Conservation (phyloP, 37 sponge, comb jelly and placozoan genomes). For the Crambe crambe region DNA sequence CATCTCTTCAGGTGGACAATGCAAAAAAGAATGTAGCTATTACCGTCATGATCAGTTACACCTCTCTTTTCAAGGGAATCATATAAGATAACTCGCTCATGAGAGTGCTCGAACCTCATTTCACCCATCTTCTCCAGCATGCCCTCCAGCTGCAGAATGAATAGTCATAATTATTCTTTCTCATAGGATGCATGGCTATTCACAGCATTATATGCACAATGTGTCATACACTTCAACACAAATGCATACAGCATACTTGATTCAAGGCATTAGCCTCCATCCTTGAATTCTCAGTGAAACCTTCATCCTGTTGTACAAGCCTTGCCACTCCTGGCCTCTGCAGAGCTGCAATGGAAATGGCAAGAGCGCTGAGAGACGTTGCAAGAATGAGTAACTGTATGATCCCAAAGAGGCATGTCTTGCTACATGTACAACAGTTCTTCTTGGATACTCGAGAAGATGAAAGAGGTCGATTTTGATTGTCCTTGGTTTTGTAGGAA, state of each 20-base stretch:
- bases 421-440: no score
- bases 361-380: neutral
- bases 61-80: neutral
- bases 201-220: no score
- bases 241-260: no score
- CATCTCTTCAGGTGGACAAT: no score
- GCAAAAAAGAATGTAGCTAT: no score
- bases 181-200: no score
- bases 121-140: conserved; percentile 3
- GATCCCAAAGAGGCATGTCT: neutral
- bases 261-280: neutral
- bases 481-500: no score
- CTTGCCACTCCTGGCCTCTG: neutral
- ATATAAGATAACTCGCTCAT: neutral
- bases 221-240: no score
- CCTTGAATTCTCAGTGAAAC: neutral
- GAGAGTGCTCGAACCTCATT: neutral
- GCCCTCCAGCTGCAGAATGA: neutral
- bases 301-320: neutral
- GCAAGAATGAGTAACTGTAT: neutral
- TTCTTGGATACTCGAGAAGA: no score
- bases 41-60: no score
- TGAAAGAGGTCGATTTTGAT: no score
- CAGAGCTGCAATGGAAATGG: neutral
- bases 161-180: no score